Conservation (phyloP, 1,140 invertebrate species). For the Chrysomallon squamiferum region DNA sequence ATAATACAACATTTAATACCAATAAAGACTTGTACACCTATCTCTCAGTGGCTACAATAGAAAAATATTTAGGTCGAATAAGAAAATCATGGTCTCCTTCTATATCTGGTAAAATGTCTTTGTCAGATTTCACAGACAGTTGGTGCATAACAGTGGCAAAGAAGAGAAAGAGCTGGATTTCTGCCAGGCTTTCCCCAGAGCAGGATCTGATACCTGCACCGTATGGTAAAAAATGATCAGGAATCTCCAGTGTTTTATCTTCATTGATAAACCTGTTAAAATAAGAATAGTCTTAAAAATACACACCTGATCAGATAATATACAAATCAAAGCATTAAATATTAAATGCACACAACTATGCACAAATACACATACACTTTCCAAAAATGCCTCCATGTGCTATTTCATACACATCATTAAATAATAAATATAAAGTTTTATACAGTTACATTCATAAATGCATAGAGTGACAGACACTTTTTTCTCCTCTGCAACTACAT, state of each 20-base stretch:
- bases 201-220: slow-evolving; percentile 39
- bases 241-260: slow-evolving; percentile 30
- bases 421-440: too few relatives aligned
- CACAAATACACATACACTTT: not conserved
- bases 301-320: not conserved
- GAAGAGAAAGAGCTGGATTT: slow-evolving; percentile 43
- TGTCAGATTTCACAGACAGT: slow-evolving; percentile 13
- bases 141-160: slow-evolving; percentile 44
- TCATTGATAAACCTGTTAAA: slow-evolving; percentile 47
- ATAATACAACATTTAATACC: too few relatives aligned
- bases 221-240: slow-evolving; percentile 49
- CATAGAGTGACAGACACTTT: too few relatives aligned
- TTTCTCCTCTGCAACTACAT: too few relatives aligned
- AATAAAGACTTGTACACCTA: too few relatives aligned
- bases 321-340: not conserved
- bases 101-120: slow-evolving; percentile 16
- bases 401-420: too few relatives aligned
- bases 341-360: not conserved
- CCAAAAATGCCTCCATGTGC: too few relatives aligned
- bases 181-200: slow-evolving; percentile 43
- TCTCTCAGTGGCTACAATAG: slow-evolving; percentile 27
- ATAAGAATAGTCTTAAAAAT: slow-evolving; percentile 6
- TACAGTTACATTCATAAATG: too few relatives aligned
- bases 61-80: slow-evolving; percentile 37
- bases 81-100: slow-evolving; percentile 39